Evolutionary conservation across 2,888 invertebrate species (phyloP).

Genomic region (Plagodis pulveraria): DNA sequence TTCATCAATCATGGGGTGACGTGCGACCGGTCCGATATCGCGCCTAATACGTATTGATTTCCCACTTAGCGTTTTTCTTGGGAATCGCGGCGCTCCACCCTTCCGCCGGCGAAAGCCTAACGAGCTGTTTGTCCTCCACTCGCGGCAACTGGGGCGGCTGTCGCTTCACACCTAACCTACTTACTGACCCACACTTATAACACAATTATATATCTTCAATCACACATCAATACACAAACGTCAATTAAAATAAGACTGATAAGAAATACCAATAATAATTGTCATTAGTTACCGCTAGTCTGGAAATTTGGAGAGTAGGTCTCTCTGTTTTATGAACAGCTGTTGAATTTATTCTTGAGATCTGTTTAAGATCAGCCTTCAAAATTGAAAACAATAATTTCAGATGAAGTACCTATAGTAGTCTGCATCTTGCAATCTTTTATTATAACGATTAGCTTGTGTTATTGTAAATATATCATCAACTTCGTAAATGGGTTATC

Average conservation of each 20-base stretch:
- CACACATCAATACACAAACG: conserved; percentile 1
- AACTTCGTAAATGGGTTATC: too few species aligned
- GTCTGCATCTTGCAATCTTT: background rate
- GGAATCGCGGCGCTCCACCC: conserved; percentile 81
- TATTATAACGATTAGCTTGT: background rate
- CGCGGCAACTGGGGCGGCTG: conserved; percentile 63
- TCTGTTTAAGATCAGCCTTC: conserved; percentile 11
- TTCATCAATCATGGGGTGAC: conserved; percentile 84
- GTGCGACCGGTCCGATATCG: conserved; percentile 80
- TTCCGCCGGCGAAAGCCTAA: conserved; percentile 75
- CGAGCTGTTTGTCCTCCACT: conserved; percentile 84
- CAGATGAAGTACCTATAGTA: conserved; percentile 2
- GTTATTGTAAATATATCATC: too few species aligned
- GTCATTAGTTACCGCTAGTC: conserved; percentile 3
- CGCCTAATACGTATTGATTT: conserved; percentile 85
- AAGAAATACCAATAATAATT: background rate
- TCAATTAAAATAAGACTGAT: conserved; percentile 17
- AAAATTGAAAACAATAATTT: conserved; percentile 1
- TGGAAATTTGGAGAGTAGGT: conserved; percentile 1
- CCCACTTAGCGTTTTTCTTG: conserved; percentile 84
- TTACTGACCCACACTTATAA: conserved; percentile 30
- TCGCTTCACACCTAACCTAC: conserved; percentile 44
- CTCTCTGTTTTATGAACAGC: conserved; percentile 8
- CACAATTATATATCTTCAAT: conserved; percentile 19
- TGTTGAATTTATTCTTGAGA: conserved; percentile 10